These are phyloP conservation scores for Nipponacmea schrenckii DNA, from an alignment of 2,888 invertebrate genomes.

Conservation along the genomic window DNA sequence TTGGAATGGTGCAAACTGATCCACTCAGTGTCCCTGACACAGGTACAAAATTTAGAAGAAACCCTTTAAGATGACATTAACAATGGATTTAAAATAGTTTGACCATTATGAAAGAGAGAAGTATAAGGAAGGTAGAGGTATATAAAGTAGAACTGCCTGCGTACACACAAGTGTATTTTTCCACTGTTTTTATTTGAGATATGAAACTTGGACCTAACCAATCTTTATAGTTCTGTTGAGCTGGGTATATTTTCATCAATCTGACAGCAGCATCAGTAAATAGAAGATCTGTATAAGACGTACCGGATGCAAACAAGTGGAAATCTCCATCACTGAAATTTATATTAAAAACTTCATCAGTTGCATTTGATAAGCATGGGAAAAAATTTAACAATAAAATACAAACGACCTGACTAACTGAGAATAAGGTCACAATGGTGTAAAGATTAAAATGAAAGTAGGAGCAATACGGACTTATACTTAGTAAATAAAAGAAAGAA, in stretches of 20 bases:
- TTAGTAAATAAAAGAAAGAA: too few species aligned
- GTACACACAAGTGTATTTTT: slow-evolving; percentile 55
- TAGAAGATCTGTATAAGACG: slow-evolving; percentile 89
- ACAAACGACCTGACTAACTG: neutral
- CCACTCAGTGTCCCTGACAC: too few species aligned
- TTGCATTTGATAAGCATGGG: neutral
- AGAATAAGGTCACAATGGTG: neutral
- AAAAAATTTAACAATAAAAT: neutral
- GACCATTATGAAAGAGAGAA: too few species aligned
- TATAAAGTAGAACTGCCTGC: slow-evolving; percentile 26
- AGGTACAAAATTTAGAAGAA: too few species aligned
- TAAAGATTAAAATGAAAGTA: neutral
- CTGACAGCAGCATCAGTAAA: slow-evolving; percentile 96
- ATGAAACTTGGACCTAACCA: slow-evolving; percentile 60
- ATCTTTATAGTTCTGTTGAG: slow-evolving; percentile 60
- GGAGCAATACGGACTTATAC: too few species aligned
- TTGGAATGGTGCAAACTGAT: too few species aligned
- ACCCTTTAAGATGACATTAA: too few species aligned
- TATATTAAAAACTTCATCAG: slow-evolving; percentile 6
- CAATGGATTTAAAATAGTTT: too few species aligned
- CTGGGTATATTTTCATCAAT: slow-evolving; percentile 78
- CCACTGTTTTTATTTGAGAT: slow-evolving; percentile 50
- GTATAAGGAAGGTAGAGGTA: neutral
- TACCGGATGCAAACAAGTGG: slow-evolving; percentile 90
- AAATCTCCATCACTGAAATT: slow-evolving; percentile 72